Evolutionary conservation across 2,888 invertebrate genomes (phyloP).

Genomic region (Scaptomyza parva): DNA sequence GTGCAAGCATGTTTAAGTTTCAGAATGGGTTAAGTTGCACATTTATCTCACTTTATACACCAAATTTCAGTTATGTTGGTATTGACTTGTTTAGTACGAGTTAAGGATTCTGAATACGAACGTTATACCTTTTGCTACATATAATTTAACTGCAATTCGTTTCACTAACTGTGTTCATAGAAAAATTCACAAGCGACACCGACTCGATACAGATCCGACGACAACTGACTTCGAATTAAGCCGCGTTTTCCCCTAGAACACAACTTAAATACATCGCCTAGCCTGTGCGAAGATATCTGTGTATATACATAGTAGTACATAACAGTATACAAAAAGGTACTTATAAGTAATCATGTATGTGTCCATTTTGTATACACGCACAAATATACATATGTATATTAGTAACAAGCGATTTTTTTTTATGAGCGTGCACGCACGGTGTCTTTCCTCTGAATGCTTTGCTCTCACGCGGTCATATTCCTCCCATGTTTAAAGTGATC

Average conservation of each 20-base stretch:
- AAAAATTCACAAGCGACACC: constrained; percentile 28
- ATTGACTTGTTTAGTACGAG: not conserved
- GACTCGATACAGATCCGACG: constrained; percentile 65
- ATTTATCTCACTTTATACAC: not conserved
- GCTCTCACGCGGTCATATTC: constrained; percentile 31
- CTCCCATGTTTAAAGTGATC: constrained; percentile 43
- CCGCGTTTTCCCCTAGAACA: constrained; percentile 60
- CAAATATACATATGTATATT: constrained; percentile 2
- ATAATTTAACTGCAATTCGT: constrained; percentile 32
- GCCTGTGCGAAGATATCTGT: constrained; percentile 9
- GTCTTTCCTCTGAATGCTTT: constrained; percentile 7
- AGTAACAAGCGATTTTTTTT: constrained; percentile 4
- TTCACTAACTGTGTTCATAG: constrained; percentile 31
- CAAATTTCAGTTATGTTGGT: not conserved
- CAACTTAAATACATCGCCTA: constrained; percentile 69
- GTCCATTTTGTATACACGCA: not conserved
- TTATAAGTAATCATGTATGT: constrained; percentile 1
- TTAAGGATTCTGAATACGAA: constrained; percentile 13
- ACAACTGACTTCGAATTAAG: constrained; percentile 76
- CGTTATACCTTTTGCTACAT: constrained; percentile 52
- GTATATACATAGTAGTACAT: constrained; percentile 17
- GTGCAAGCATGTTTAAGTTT: not conserved
- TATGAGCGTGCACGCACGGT: constrained; percentile 10
- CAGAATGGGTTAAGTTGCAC: not conserved
- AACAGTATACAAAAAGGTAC: constrained; percentile 4